phyloP scores from a whole-genome alignment of 1,140 invertebrate genomes.

The Polypedilum vanderplanki region DNA sequence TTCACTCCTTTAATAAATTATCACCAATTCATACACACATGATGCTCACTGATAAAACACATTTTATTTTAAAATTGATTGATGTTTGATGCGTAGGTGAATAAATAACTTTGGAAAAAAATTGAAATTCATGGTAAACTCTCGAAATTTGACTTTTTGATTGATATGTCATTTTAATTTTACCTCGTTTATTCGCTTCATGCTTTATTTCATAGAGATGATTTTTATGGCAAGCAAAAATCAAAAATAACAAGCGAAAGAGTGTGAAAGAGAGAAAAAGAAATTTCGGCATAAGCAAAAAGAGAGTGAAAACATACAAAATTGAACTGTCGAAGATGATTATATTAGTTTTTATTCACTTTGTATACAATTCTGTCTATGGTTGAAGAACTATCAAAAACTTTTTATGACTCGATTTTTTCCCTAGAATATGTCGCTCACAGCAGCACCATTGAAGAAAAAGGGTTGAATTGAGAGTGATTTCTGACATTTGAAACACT shows the following conservation, averaged over 20 bases:
- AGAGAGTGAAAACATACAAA: conserved; percentile 12
- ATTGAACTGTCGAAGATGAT: conserved; percentile 25
- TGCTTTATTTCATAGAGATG: background rate
- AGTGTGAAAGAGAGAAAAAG: background rate
- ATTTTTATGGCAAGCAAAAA: conserved; percentile 10
- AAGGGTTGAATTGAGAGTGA: conserved; percentile 3
- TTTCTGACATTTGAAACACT: conserved; percentile 24
- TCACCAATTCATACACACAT: too few species aligned
- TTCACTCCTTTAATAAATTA: background rate
- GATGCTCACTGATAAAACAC: too few species aligned
- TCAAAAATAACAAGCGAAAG: background rate
- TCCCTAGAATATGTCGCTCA: background rate
- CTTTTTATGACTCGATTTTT: background rate
- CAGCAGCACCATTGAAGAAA: background rate
- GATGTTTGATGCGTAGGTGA: too few species aligned
- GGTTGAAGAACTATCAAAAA: background rate
- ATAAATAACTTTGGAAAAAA: too few species aligned
- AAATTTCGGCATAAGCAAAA: background rate
- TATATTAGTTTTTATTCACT: conserved; percentile 26
- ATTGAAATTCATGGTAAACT: background rate
- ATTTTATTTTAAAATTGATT: too few species aligned
- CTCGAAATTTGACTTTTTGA: conserved; percentile 1
- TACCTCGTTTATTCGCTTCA: background rate
- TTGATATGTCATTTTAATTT: conserved; percentile 25
- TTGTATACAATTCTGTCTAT: background rate